Percentiles rank a stretch among this genome's conserved stretches.
Conservation (phyloP, 2,888 invertebrate species). For the Thereva unica region DNA sequence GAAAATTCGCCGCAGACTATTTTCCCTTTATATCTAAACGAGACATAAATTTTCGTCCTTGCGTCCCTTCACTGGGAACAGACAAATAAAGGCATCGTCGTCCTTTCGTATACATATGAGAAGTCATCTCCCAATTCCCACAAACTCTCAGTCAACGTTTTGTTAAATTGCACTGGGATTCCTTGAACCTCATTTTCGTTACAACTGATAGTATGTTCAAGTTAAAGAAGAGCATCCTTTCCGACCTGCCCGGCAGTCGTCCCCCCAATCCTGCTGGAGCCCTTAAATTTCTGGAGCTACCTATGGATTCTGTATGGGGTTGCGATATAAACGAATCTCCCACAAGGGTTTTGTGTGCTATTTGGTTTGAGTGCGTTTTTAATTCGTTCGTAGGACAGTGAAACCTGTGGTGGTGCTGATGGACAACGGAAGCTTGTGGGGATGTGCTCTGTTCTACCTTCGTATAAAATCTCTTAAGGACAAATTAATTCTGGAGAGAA, state of each 20-base stretch:
- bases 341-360: constrained; percentile 4
- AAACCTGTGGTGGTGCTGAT: neutral
- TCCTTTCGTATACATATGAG: constrained; percentile 22
- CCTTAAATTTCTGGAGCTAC: neutral
- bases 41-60: constrained; percentile 36
- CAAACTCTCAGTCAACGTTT: constrained; percentile 29
- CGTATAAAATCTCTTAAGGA: constrained; percentile 10
- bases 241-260: constrained; percentile 7
- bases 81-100: constrained; percentile 22
- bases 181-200: constrained; percentile 33
- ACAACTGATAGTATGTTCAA: constrained; percentile 12
- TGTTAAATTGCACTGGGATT: constrained; percentile 38
- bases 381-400: constrained; percentile 23
- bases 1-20: constrained; percentile 28
- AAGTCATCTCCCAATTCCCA: constrained; percentile 36
- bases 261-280: constrained; percentile 6
- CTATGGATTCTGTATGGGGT: too few relatives aligned
- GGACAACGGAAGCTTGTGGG: neutral
- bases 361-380: constrained; percentile 20
- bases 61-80: constrained; percentile 20
- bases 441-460: neutral
- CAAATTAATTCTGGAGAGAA: constrained; percentile 27
- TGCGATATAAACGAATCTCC: neutral
- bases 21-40: constrained; percentile 32
- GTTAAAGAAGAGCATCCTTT: constrained; percentile 1